A percentile compares a stretch with the other conserved stretches of the same genome.
Evolutionary conservation across 1,140 invertebrate genomes (phyloP).

Genomic region (Epicauta chinensis): DNA sequence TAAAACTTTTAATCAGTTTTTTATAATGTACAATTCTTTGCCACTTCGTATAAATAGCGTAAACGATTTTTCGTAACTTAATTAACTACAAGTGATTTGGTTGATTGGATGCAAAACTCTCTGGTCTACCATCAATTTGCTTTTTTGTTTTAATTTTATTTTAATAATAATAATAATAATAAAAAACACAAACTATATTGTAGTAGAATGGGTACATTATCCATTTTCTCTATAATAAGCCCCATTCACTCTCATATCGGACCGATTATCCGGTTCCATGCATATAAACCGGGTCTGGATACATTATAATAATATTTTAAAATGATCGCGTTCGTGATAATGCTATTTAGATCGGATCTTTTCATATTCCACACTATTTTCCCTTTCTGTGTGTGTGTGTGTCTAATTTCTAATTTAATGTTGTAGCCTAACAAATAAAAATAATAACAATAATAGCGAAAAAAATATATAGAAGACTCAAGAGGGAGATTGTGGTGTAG

Average conservation of each 20-base stretch:
- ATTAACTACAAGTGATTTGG: conserved; percentile 37
- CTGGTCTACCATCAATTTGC: no score
- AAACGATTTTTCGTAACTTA: conserved; percentile 7
- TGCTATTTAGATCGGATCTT: conserved; percentile 29
- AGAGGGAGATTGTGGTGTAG: no score
- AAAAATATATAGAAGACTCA: no score
- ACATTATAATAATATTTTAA: conserved; percentile 36
- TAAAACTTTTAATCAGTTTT: no score
- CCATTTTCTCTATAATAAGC: conserved; percentile 38
- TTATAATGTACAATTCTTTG: no score
- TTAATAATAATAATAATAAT: no score
- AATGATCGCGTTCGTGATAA: conserved; percentile 33
- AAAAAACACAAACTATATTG: conserved; percentile 15
- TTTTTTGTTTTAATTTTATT: no score
- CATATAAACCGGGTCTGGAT: conserved; percentile 27
- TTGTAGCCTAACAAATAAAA: background rate
- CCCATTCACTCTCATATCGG: conserved; percentile 33
- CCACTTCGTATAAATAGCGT: no score
- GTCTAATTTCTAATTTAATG: background rate
- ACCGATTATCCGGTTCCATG: conserved; percentile 22
- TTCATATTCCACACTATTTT: conserved; percentile 19
- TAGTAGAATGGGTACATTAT: conserved; percentile 31
- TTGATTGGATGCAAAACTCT: conserved; percentile 37
- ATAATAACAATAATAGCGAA: no score
- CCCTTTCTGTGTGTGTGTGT: background rate